Evolutionary conservation across 2,888 invertebrate genomes (phyloP).

Genomic region (Eristalis intricaria): DNA sequence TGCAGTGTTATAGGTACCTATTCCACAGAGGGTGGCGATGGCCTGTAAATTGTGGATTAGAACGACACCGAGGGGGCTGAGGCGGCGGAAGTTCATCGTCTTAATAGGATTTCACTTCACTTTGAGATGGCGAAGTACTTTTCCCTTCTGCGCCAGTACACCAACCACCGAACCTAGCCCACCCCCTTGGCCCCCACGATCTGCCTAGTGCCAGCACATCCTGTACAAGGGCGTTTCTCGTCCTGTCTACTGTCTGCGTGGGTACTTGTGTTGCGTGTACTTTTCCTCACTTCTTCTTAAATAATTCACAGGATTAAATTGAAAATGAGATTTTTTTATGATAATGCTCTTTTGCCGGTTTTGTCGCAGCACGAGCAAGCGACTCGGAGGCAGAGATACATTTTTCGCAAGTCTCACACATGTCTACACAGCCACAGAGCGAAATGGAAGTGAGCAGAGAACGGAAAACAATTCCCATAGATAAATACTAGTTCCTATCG

Average conservation of each 20-base stretch:
- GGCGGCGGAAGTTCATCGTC: slow-evolving; percentile 45
- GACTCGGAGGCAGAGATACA: background rate
- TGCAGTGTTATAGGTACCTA: slow-evolving; percentile 18
- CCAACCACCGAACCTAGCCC: background rate
- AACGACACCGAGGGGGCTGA: background rate
- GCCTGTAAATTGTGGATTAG: background rate
- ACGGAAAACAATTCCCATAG: slow-evolving; percentile 16
- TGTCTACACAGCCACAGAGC: background rate
- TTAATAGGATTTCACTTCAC: slow-evolving; percentile 47
- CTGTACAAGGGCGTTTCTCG: background rate
- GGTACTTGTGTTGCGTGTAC: background rate
- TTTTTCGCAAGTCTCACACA: slow-evolving; percentile 3
- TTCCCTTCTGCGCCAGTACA: background rate
- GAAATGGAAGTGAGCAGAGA: background rate
- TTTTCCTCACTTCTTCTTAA: slow-evolving; percentile 23
- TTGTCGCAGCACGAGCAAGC: background rate
- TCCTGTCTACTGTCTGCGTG: background rate
- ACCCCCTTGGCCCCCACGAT: background rate
- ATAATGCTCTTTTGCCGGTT: slow-evolving; percentile 28
- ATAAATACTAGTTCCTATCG: slow-evolving; percentile 35
- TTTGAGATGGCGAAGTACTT: slow-evolving; percentile 48
- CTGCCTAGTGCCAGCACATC: background rate
- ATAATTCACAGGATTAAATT: slow-evolving; percentile 60
- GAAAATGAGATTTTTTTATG: slow-evolving; percentile 50
- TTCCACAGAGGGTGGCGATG: background rate